Conservation (phyloP, 2,797 vertebrate genomes). For the Neostethus bicornis region DNA sequence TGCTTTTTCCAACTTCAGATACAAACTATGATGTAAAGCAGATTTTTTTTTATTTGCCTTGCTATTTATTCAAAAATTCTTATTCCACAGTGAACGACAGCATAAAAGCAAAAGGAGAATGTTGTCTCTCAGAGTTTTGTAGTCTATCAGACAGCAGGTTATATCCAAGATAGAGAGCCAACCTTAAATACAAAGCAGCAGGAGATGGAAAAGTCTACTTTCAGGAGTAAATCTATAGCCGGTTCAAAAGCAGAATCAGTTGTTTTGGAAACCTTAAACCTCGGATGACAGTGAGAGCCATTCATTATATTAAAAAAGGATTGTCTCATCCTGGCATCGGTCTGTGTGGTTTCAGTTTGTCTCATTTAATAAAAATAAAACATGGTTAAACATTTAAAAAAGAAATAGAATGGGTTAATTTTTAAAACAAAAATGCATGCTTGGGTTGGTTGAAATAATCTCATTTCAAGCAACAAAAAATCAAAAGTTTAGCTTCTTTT, state of each 20-base stretch:
- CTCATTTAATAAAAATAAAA: slow-evolving; percentile 75
- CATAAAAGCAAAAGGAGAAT: slow-evolving; percentile 36
- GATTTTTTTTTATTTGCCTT: slow-evolving; percentile 52
- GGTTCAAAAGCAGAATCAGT: slow-evolving; percentile 72
- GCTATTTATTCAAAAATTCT: slow-evolving; percentile 47
- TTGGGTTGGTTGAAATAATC: no score
- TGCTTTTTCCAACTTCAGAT: slow-evolving; percentile 36
- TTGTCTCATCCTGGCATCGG: slow-evolving; percentile 61
- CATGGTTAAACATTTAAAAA: slow-evolving; percentile 15
- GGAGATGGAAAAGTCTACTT: slow-evolving; percentile 68
- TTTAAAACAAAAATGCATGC: slow-evolving; percentile 7
- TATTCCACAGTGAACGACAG: slow-evolving; percentile 57
- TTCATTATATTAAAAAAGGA: slow-evolving; percentile 81
- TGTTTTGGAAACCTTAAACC: slow-evolving; percentile 83
- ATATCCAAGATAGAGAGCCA: slow-evolving; percentile 70
- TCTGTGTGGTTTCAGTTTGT: slow-evolving; percentile 63
- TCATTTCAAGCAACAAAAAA: not conserved
- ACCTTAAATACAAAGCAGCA: slow-evolving; percentile 78
- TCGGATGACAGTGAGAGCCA: slow-evolving; percentile 75
- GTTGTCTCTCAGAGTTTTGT: slow-evolving; percentile 36
- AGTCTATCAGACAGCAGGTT: slow-evolving; percentile 51
- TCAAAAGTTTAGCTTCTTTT: slow-evolving; percentile 33
- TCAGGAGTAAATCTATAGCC: slow-evolving; percentile 73
- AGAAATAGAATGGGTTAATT: not conserved
- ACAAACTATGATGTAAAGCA: slow-evolving; percentile 1